phyloP scores from a whole-genome alignment of 2,113 vertebrate genomes.

The Natator depressus region DNA sequence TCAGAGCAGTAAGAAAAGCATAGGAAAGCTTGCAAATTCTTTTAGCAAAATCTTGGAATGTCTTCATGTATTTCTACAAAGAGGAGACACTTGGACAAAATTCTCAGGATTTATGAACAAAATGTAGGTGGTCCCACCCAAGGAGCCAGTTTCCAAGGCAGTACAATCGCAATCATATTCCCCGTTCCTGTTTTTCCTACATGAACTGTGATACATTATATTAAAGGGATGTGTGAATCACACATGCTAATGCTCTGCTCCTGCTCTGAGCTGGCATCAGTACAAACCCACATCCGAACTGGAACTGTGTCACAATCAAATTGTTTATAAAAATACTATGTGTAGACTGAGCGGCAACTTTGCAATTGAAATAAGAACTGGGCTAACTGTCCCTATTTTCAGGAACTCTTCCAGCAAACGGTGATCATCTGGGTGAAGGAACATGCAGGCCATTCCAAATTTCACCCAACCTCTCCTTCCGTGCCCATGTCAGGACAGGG shows the following conservation, averaged over 20 bases:
- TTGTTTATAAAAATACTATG: neutral
- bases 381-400: neutral
- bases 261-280: neutral
- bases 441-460: neutral
- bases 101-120: neutral
- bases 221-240: neutral
- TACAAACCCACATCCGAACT: neutral
- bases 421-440: neutral
- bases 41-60: neutral
- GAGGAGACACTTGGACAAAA: neutral
- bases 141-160: neutral
- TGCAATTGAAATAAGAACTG: neutral
- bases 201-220: neutral
- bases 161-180: neutral
- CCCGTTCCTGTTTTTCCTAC: neutral
- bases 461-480: neutral
- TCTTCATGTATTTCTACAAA: neutral
- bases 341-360: neutral
- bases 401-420: neutral
- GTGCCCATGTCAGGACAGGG: neutral
- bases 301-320: neutral
- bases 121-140: neutral
- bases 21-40: neutral
- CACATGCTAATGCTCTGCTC: neutral
- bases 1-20: neutral